Conservation (phyloP, 2,797 vertebrate genomes). For the Emys orbicularis region DNA sequence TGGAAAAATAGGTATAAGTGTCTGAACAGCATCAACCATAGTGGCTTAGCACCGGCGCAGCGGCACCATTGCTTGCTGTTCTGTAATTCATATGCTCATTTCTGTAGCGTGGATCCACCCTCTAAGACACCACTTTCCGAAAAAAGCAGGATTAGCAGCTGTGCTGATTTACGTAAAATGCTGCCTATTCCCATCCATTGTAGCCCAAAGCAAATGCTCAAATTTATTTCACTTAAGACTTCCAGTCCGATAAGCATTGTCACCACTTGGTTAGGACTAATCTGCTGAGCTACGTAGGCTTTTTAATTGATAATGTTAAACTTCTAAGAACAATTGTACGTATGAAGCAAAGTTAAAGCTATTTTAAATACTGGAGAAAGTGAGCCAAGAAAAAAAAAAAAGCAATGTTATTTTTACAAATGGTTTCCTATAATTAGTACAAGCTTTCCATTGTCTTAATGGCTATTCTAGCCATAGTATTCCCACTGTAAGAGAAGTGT, state of each 20-base stretch:
- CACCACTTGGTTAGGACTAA: neutral
- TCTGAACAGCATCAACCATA: neutral
- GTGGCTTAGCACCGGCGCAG: neutral
- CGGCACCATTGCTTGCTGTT: rapidly evolving
- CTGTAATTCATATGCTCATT: rapidly evolving
- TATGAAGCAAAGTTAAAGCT: neutral
- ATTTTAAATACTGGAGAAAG: neutral
- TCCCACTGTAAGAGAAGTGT: neutral
- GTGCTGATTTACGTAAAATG: neutral
- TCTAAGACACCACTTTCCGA: rapidly evolving
- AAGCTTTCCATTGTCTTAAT: neutral
- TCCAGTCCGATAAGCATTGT: neutral
- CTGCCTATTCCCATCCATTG: neutral
- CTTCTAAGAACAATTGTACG: neutral
- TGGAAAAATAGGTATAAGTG: neutral
- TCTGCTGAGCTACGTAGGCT: neutral
- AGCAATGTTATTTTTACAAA: neutral
- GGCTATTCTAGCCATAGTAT: neutral
- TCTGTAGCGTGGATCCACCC: neutral
- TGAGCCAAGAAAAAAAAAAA: neutral
- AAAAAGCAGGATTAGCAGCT: neutral
- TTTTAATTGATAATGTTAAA: neutral
- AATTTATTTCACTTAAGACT: neutral
- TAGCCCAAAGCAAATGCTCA: neutral
- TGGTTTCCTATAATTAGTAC: neutral